phyloP scores from a whole-genome alignment of 2,888 invertebrate species.

The Macaria liturata region DNA sequence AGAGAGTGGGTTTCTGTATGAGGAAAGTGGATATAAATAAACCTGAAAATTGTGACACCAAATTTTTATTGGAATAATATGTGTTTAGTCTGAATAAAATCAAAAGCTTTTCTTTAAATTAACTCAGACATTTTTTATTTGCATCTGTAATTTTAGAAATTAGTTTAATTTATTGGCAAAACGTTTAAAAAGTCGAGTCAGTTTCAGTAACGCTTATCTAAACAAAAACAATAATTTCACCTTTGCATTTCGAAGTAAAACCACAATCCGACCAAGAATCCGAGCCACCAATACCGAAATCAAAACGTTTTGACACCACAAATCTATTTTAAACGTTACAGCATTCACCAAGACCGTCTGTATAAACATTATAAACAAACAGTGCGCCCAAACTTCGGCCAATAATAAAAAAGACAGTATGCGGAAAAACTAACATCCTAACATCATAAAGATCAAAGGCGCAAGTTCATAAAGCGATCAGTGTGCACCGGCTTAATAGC shows the following conservation, averaged over 20 bases:
- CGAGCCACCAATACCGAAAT: slow-evolving; percentile 46
- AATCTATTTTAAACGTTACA: slow-evolving; percentile 73
- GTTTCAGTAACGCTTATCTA: too few species aligned
- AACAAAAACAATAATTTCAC: too few species aligned
- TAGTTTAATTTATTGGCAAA: too few species aligned
- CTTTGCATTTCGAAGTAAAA: not conserved
- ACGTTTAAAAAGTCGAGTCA: too few species aligned
- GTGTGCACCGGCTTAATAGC: slow-evolving; percentile 66
- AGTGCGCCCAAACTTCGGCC: slow-evolving; percentile 79
- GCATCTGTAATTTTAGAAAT: too few species aligned
- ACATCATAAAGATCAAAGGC: slow-evolving; percentile 75
- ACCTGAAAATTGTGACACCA: too few species aligned
- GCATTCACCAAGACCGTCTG: slow-evolving; percentile 62
- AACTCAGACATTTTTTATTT: too few species aligned
- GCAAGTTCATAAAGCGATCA: slow-evolving; percentile 73
- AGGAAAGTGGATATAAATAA: too few species aligned
- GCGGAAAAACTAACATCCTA: slow-evolving; percentile 83
- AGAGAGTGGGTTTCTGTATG: too few species aligned
- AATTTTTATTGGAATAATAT: too few species aligned
- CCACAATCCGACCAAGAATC: not conserved
- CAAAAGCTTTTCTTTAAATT: too few species aligned
- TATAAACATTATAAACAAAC: slow-evolving; percentile 81
- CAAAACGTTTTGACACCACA: slow-evolving; percentile 79
- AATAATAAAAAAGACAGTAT: slow-evolving; percentile 81
- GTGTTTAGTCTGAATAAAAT: too few species aligned